These are phyloP conservation scores for Drosophila takahashii DNA, from an alignment of 1,140 invertebrate genomes.

Conservation along the genomic window DNA sequence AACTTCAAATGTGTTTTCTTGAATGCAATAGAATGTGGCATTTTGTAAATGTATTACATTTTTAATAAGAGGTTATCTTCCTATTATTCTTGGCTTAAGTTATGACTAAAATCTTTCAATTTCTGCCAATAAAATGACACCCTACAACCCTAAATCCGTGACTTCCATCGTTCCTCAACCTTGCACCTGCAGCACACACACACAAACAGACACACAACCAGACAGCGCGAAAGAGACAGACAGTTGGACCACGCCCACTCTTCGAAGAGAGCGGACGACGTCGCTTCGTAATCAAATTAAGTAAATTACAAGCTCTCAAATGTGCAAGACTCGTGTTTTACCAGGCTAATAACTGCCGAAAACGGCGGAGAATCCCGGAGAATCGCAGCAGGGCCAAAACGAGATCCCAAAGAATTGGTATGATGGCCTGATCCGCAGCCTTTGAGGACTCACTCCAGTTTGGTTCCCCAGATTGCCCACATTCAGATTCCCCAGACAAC, in stretches of 20 bases:
- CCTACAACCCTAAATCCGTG: constrained; percentile 1
- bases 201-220: neutral
- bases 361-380: constrained; percentile 27
- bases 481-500: constrained; percentile 22
- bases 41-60: too few relatives aligned
- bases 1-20: neutral
- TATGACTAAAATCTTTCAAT: neutral
- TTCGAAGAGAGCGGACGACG: constrained; percentile 12
- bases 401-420: constrained; percentile 15
- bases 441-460: constrained; percentile 11
- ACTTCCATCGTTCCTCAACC: constrained; percentile 10
- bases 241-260: constrained; percentile 6
- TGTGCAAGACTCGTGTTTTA: constrained; percentile 81
- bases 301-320: constrained; percentile 82
- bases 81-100: too few relatives aligned
- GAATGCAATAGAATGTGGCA: too few relatives aligned
- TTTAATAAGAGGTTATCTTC: too few relatives aligned
- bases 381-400: constrained; percentile 8
- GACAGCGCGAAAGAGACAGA: neutral
- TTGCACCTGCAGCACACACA: constrained; percentile 25
- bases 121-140: neutral
- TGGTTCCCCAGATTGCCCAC: neutral
- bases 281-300: constrained; percentile 78
- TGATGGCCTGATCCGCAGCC: constrained; percentile 40
- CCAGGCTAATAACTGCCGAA: constrained; percentile 77